Conservation (phyloP, 2,113 vertebrate species). For the Sceloporus undulatus region DNA sequence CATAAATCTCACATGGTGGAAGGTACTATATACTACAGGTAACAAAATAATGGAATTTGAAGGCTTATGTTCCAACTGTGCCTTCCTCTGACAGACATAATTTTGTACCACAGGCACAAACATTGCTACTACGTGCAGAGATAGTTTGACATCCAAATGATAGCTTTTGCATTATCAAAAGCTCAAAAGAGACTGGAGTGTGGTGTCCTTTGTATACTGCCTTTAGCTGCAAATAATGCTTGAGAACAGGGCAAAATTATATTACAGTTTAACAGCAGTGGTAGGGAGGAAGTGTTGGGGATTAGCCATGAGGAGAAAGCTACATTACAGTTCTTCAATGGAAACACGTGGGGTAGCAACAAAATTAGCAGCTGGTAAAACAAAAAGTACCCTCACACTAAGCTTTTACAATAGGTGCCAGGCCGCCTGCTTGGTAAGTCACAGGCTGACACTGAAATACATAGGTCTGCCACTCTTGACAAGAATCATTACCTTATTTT, state of each 20-base stretch:
- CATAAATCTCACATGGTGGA: conserved; percentile 52
- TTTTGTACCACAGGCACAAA: conserved; percentile 53
- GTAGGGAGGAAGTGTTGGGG: neutral
- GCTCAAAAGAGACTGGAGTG: conserved; percentile 18
- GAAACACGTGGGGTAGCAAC: conserved; percentile 43
- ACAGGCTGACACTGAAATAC: conserved; percentile 71
- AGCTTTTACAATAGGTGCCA: conserved; percentile 47
- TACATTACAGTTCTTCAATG: conserved; percentile 40
- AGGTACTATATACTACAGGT: conserved; percentile 48
- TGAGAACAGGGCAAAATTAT: conserved; percentile 17
- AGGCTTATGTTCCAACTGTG: conserved; percentile 50
- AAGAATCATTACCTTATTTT: conserved; percentile 87
- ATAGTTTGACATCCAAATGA: conserved; percentile 35
- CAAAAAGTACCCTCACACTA: neutral
- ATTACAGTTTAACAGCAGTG: conserved; percentile 17
- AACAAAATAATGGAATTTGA: conserved; percentile 47
- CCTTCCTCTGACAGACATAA: conserved; percentile 50
- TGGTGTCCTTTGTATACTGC: neutral
- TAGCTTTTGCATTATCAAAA: conserved; percentile 38
- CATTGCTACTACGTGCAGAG: conserved; percentile 21
- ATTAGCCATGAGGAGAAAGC: neutral
- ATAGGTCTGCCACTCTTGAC: conserved; percentile 76
- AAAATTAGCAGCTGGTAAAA: conserved; percentile 43
- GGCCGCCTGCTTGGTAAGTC: conserved; percentile 65
- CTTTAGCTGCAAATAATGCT: conserved; percentile 21